phyloP scores from a whole-genome alignment of 2,797 vertebrate genomes.

The Brotula barbata region DNA sequence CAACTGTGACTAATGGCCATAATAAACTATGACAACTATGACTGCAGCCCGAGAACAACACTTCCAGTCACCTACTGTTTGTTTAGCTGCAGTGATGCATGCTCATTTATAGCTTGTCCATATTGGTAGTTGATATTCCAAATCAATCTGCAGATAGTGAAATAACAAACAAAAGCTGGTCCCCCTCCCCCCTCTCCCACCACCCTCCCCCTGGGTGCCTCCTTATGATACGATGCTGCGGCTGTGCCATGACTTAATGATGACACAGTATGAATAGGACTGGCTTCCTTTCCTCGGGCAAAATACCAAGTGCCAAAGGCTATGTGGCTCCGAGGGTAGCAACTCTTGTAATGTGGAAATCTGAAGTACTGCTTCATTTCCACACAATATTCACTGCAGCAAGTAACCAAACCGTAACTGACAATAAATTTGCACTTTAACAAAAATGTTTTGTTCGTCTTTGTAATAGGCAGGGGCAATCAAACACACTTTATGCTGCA shows the following conservation, averaged over 20 bases:
- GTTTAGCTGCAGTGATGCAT: conserved; percentile 27
- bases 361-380: conserved; percentile 29
- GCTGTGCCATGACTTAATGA: conserved; percentile 65
- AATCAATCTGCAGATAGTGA: conserved; percentile 55
- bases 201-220: conserved; percentile 39
- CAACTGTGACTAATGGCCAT: conserved; percentile 1
- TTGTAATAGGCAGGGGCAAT: conserved; percentile 42
- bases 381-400: conserved; percentile 31
- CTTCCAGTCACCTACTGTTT: conserved; percentile 2
- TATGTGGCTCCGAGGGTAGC: conserved; percentile 58
- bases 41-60: neutral
- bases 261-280: conserved; percentile 56
- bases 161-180: conserved; percentile 44
- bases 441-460: conserved; percentile 47
- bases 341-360: conserved; percentile 62
- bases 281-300: conserved; percentile 67
- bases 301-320: conserved; percentile 72
- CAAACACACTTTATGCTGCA: conserved; percentile 24
- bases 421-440: conserved; percentile 48
- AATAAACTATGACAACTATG: conserved; percentile 1
- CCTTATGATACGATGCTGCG: conserved; percentile 68
- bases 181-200: conserved; percentile 26
- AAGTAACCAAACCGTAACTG: conserved; percentile 18
- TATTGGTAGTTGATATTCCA: conserved; percentile 62
- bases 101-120: conserved; percentile 19